Base-by-base conservation (phyloP, 2,113 vertebrate genomes). In the Ammodytes marinus region DNA sequence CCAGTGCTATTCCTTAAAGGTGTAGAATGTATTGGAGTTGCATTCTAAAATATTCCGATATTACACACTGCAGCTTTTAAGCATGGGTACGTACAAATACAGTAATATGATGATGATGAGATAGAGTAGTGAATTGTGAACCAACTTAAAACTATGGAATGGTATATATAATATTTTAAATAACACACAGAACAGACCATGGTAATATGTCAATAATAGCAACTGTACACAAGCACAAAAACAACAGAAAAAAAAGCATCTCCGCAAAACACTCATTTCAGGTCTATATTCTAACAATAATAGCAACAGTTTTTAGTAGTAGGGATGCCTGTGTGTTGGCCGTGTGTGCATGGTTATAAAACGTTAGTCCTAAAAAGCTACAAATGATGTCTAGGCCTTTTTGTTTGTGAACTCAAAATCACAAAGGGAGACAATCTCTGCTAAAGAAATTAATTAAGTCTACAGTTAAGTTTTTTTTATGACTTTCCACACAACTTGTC, bases 121-220 rank as follows among this genome's bases (percentile, higher is more conserved):
- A 27, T 27, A 27, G 40, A 84, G 84, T 85, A 68, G 76, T 78
- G 85, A 87, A 61, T 79, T 27, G 89, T 79, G 57, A 89, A 90
- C 66, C 71, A 77, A 83, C 58, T 64, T 72, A 59, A 76, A 11
- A 15, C 27, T 89, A 92, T 85, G 66, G 67, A 86, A 84, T 66
- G 59, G 53, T 66, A 87, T 82, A 79, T 47, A 42, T 27, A 27
- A 27, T 27, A 59, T 82, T 72, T 94, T 90, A 91, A 92, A 92
- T 90, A 94, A 92, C 88, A 92, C 72, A 92, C 43, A 90, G 58
- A 85, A 88, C 47, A 90, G 86, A 90, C 59, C 59, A 68, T 74
- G 39, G 12, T 72, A 81, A 67, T 83, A 83, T 70, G 85, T 82
- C 77, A 82, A 84, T 27, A 27, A 27, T 35, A 79, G 59, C 73